A percentile compares a stretch with the other conserved stretches of the same genome.
Evolutionary conservation across 2,113 vertebrate species (phyloP).

Genomic region (Benthochromis sp.): DNA sequence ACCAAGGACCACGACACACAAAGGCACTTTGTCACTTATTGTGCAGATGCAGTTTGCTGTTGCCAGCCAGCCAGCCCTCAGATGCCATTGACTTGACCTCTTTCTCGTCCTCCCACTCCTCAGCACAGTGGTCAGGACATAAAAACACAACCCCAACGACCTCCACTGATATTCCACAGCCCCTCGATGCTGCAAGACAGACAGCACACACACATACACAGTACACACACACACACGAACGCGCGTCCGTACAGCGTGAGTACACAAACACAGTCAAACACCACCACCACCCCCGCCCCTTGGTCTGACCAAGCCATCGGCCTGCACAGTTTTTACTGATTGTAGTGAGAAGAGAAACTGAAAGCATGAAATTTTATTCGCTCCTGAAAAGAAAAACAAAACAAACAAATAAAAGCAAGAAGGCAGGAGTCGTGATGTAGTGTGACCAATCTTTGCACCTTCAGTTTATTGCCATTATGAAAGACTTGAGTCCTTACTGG

Average conservation of each 20-base stretch:
- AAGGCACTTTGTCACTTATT: slow-evolving; percentile 66
- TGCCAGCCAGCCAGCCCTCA: slow-evolving; percentile 60
- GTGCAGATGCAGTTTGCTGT: slow-evolving; percentile 68
- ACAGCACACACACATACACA: slow-evolving; percentile 40
- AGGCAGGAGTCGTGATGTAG: slow-evolving; percentile 25
- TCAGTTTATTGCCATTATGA: slow-evolving; percentile 52
- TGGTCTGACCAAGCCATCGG: slow-evolving; percentile 61
- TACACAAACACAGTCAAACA: slow-evolving; percentile 24
- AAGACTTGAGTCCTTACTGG: slow-evolving; percentile 40
- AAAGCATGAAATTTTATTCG: slow-evolving; percentile 15
- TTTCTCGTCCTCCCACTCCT: slow-evolving; percentile 52
- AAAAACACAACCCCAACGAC: slow-evolving; percentile 65
- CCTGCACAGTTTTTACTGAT: slow-evolving; percentile 64
- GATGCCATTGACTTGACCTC: slow-evolving; percentile 60
- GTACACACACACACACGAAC: slow-evolving; percentile 1
- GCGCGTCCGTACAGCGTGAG: slow-evolving; percentile 16
- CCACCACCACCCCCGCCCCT: not conserved
- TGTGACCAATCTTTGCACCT: slow-evolving; percentile 67
- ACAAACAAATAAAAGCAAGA: not conserved
- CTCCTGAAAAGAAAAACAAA: slow-evolving; percentile 2
- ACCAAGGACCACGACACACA: slow-evolving; percentile 53
- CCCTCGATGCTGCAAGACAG: slow-evolving; percentile 69
- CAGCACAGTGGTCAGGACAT: slow-evolving; percentile 60
- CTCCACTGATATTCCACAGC: slow-evolving; percentile 63
- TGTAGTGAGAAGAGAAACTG: slow-evolving; percentile 43